phyloP scores from a whole-genome alignment of 2,888 invertebrate genomes.

The Agonum fuliginosum region DNA sequence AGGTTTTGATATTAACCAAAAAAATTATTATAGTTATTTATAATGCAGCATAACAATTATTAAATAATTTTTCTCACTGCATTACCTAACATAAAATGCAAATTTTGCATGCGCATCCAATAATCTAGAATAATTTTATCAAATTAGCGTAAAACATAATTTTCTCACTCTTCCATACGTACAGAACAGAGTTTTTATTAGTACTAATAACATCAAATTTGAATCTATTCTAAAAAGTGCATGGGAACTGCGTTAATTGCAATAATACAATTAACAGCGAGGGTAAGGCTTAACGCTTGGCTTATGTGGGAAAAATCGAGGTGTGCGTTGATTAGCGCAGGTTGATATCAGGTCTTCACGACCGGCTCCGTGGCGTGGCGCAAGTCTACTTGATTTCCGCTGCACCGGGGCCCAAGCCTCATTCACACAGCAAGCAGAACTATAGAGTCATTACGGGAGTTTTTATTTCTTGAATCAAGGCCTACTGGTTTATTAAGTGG shows the following conservation, averaged over 20 bases:
- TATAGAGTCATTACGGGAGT: constrained; percentile 22
- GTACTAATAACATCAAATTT: constrained; percentile 32
- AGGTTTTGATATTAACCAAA: too few species aligned
- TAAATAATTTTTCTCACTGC: not conserved
- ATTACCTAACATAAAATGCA: not conserved
- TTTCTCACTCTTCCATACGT: constrained; percentile 14
- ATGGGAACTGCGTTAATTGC: constrained; percentile 47
- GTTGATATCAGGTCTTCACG: constrained; percentile 14
- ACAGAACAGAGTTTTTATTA: not conserved
- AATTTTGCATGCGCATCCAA: not conserved
- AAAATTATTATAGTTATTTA: too few species aligned
- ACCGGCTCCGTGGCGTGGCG: constrained; percentile 5
- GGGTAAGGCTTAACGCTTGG: constrained; percentile 51
- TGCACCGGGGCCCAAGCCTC: not conserved
- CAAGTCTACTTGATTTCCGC: constrained; percentile 37
- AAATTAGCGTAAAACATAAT: constrained; percentile 11
- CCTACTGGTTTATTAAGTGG: constrained; percentile 41
- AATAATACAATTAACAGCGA: constrained; percentile 44
- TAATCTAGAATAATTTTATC: not conserved
- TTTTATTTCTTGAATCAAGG: constrained; percentile 48
- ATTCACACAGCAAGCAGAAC: constrained; percentile 33
- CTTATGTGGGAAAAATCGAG: constrained; percentile 50
- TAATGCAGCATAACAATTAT: too few species aligned
- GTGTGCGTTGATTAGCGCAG: constrained; percentile 4
- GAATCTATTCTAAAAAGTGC: constrained; percentile 25